Conservation (phyloP, 2,797 vertebrate genomes). For the Etheostoma nigrum region DNA sequence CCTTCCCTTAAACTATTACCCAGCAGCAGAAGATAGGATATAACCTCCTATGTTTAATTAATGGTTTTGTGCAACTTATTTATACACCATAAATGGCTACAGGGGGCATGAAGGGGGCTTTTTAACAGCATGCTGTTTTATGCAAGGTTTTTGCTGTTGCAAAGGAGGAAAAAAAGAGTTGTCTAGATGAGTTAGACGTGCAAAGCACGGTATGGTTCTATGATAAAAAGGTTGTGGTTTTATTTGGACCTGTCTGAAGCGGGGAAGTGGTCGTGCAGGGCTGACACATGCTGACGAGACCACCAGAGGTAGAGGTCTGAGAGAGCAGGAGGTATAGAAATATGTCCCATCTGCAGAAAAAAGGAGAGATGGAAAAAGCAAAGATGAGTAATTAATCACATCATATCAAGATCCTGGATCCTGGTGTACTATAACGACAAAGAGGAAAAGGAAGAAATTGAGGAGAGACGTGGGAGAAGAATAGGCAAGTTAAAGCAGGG, state of each 20-base stretch:
- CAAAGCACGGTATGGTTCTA: slow-evolving; percentile 36
- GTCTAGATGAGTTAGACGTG: slow-evolving; percentile 30
- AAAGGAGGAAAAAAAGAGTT: slow-evolving; percentile 43
- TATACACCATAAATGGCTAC: slow-evolving; percentile 61
- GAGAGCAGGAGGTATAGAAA: slow-evolving; percentile 56
- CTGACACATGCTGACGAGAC: slow-evolving; percentile 69
- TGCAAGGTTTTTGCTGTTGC: slow-evolving; percentile 33
- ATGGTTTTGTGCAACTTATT: slow-evolving; percentile 70
- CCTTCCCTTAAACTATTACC: slow-evolving; percentile 65
- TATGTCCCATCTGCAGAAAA: slow-evolving; percentile 46
- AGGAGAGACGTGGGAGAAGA: background rate
- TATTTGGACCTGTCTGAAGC: slow-evolving; percentile 51
- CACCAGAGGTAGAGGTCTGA: slow-evolving; percentile 70
- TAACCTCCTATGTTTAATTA: slow-evolving; percentile 70
- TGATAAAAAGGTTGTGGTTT: slow-evolving; percentile 64
- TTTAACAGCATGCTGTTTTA: slow-evolving; percentile 65
- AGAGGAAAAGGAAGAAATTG: background rate
- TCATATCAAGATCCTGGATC: slow-evolving; percentile 57
- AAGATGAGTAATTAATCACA: slow-evolving; percentile 57
- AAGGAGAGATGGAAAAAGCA: slow-evolving; percentile 48
- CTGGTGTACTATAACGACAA: slow-evolving; percentile 21
- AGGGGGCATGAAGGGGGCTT: slow-evolving; percentile 45
- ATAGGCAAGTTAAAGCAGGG: slow-evolving; percentile 16
- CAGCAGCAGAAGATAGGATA: slow-evolving; percentile 55
- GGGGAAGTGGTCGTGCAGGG: slow-evolving; percentile 50